Percentiles rank a stretch among this genome's conserved stretches.
phyloP scores from a whole-genome alignment of 2,888 invertebrate genomes.

The Platycnemis pennipes region DNA sequence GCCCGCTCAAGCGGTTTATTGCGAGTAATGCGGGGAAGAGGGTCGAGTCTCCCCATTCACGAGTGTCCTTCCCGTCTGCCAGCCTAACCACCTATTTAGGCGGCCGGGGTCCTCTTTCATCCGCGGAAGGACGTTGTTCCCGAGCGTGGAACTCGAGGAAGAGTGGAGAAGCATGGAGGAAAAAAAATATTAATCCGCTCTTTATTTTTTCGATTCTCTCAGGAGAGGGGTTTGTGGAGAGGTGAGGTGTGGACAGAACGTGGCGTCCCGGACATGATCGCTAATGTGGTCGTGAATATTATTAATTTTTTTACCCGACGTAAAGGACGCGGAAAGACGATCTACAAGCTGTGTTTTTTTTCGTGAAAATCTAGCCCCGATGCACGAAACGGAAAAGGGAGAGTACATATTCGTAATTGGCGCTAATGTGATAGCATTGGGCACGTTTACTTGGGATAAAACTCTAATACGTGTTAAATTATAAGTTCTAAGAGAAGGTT shows the following conservation, averaged over 20 bases:
- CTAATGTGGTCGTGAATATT: background rate
- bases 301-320: background rate
- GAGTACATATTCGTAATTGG: background rate
- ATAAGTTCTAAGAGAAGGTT: too few relatives aligned
- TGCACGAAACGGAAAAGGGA: background rate
- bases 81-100: background rate
- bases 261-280: background rate
- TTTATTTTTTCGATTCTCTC: background rate
- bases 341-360: background rate
- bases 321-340: background rate
- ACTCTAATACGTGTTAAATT: too few relatives aligned
- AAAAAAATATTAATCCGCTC: background rate
- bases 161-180: background rate
- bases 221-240: background rate
- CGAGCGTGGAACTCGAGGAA: background rate
- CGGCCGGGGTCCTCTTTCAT: background rate
- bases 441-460: too few relatives aligned
- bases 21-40: background rate
- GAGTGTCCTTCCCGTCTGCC: background rate
- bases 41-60: background rate
- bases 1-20: constrained; percentile 31
- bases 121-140: background rate
- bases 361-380: background rate
- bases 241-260: background rate
- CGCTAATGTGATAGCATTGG: background rate